Conservation (phyloP, 2,113 vertebrate species). For the Vidua chalybeata region DNA sequence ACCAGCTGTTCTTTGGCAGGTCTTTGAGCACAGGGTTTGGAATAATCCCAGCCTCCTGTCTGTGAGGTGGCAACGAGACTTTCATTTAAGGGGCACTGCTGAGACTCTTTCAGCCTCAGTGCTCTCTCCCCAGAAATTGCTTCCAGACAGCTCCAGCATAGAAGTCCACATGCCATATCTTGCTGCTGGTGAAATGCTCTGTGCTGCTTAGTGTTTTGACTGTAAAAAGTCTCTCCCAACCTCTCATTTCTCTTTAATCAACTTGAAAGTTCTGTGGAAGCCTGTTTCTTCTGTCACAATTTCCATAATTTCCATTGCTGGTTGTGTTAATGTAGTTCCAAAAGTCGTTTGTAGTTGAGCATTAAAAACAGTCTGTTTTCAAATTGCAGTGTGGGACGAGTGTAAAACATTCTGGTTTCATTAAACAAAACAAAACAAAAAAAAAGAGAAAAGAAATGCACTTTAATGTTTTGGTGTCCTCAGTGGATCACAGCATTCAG, state of each 20-base stretch:
- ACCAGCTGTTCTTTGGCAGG: neutral
- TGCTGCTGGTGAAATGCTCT: neutral
- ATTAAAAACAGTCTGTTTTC: neutral
- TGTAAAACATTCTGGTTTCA: conserved; percentile 11
- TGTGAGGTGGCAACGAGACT: neutral
- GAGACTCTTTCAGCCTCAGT: neutral
- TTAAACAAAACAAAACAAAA: neutral
- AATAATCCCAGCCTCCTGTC: neutral
- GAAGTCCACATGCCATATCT: neutral
- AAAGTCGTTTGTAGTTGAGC: neutral
- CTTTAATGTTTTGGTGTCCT: conserved; percentile 21
- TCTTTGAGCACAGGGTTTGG: neutral
- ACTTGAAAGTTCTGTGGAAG: neutral
- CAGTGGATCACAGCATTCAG: neutral
- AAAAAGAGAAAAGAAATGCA: neutral
- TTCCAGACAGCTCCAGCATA: neutral
- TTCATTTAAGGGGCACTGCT: neutral
- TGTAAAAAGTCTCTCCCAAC: neutral
- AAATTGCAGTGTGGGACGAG: neutral
- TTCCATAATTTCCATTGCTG: neutral
- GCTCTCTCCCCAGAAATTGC: neutral
- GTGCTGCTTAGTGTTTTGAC: neutral
- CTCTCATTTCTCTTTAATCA: neutral
- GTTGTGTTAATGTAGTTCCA: neutral
- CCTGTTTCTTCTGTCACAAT: neutral